These are phyloP conservation scores for Clarias batrachus DNA, from an alignment of 2,113 vertebrate species.

Conservation along the genomic window DNA sequence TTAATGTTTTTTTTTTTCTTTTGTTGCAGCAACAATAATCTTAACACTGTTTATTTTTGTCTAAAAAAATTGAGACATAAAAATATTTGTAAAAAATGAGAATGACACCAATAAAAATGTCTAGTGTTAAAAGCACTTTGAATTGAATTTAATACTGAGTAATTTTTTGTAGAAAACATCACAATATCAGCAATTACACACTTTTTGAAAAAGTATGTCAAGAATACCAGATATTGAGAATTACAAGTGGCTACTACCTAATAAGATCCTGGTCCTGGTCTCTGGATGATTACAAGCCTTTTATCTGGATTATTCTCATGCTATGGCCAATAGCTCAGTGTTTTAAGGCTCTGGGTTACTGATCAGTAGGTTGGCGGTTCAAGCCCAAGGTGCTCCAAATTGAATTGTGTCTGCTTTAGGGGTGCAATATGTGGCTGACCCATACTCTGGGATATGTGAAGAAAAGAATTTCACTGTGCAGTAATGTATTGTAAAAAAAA, in stretches of 20 bases:
- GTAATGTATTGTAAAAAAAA: no score
- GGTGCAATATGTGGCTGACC: no score
- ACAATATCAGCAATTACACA: not conserved
- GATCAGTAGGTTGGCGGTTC: no score
- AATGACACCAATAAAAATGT: not conserved
- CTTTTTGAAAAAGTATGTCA: not conserved
- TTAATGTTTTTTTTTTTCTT: not conserved
- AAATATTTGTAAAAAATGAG: not conserved
- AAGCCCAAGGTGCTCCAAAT: no score
- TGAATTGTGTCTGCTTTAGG: no score
- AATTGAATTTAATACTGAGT: no score
- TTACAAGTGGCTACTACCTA: not conserved
- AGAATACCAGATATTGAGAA: not conserved
- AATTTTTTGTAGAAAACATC: not conserved
- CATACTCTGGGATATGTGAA: no score
- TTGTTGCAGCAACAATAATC: not conserved
- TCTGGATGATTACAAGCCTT: not conserved
- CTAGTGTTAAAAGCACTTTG: no score
- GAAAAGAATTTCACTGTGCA: no score
- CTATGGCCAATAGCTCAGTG: not conserved
- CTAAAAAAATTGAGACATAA: not conserved
- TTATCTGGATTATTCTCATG: not conserved
- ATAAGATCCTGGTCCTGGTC: not conserved
- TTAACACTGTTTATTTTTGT: not conserved
- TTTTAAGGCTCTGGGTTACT: no score